Base-by-base conservation (phyloP, 2,888 invertebrate genomes). In the Rotaria sp. region DNA sequence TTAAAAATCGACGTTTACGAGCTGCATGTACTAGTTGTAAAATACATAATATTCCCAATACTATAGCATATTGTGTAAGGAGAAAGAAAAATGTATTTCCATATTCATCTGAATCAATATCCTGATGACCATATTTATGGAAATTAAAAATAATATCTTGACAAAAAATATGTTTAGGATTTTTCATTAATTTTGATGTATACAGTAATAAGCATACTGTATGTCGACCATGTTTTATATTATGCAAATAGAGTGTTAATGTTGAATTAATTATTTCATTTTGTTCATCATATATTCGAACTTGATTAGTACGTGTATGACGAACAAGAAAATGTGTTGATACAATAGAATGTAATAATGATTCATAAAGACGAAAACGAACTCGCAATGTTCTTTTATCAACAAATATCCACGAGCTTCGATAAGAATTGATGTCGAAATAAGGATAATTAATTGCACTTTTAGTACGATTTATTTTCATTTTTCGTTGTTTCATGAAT, bases 131-230 rank as follows among this genome's bases (percentile, higher is more conserved):
- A 45, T 80, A 80, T 80, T 80, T 80, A 24, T 80, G 75, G 45
- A 45, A 80, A 80, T 80, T 80, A 45, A 80, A 80, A 80, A 45
- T 24, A 45, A 80, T 45, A 80, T 80, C 75, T 45, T 80, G 75
- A 45, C 75, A 80, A 45, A 80, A 45, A 8, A 41, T 80, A 80
- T 80, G 24, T n/a, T 80, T 80, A 3, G 75, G 75, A 80, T 41
- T 80, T 38, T 26, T 24, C 26, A 80, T 26, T 10, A 45, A 80
- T 45, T 26, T 38, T 45, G 41, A 80, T 41, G 38, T 45, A 80
- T 80, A 80, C 1, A 80, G 1, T 38, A 80, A 45, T 45, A 80
- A 80, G 7, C 75, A 80, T 10, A 80, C 75, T 11, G 75, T 45
- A 80, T 80, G 75, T 45, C 45, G 38, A 26, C 75, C 75, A 80